These are phyloP conservation scores for Aromia moschata DNA, from an alignment of 2,888 invertebrate genomes.

Conservation along the genomic window DNA sequence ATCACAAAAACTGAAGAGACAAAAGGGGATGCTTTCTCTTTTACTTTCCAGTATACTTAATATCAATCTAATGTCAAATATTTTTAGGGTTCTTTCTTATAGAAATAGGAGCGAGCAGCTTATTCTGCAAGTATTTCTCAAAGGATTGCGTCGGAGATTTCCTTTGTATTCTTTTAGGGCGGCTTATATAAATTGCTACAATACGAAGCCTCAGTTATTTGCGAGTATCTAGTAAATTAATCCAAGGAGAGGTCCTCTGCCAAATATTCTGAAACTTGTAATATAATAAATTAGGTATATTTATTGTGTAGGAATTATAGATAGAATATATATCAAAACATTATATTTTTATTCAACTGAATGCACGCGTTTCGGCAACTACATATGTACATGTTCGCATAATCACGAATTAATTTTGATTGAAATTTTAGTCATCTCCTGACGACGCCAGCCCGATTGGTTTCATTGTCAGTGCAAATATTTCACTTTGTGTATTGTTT, in stretches of 20 bases:
- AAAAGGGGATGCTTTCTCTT: neutral
- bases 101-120: neutral
- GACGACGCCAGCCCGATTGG: no score
- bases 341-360: no score
- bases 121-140: neutral
- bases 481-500: no score
- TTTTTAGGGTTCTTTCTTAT: neutral
- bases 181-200: neutral
- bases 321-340: neutral
- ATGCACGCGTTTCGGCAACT: no score
- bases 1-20: constrained; percentile 4
- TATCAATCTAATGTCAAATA: constrained; percentile 4
- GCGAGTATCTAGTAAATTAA: neutral
- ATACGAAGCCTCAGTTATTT: neutral
- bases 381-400: no score
- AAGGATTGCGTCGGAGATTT: neutral
- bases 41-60: constrained; percentile 11
- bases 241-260: neutral
- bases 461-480: no score
- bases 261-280: no score
- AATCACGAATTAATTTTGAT: no score
- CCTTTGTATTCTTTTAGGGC: neutral
- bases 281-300: no score
- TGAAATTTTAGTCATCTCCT: no score
- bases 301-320: no score